phyloP scores from a whole-genome alignment of 2,888 invertebrate genomes.

The Standfussiana lucernea region DNA sequence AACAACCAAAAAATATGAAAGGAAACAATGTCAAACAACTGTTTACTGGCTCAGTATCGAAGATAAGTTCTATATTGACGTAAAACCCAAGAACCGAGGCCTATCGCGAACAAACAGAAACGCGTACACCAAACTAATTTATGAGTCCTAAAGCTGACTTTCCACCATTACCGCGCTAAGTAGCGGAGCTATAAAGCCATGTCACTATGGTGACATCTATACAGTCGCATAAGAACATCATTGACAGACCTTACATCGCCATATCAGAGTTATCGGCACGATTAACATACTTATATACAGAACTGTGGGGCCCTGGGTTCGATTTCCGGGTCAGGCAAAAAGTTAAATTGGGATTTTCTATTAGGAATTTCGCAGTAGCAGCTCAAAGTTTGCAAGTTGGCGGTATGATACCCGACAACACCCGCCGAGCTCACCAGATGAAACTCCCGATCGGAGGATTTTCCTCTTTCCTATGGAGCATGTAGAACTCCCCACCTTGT shows the following conservation, averaged over 20 bases:
- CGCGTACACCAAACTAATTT: slow-evolving; percentile 59
- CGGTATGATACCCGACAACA: no score
- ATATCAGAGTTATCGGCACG: neutral
- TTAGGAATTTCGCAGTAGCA: no score
- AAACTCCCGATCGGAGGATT: neutral
- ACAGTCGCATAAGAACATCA: neutral
- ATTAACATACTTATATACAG: neutral
- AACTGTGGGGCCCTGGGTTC: no score
- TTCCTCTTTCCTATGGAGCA: neutral
- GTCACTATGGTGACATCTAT: neutral
- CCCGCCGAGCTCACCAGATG: neutral
- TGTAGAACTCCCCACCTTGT: neutral
- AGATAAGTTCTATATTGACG: slow-evolving; percentile 31
- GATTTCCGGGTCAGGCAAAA: no score
- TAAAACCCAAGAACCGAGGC: slow-evolving; percentile 15
- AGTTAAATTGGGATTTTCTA: no score
- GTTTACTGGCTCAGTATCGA: slow-evolving; percentile 13
- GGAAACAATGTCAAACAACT: slow-evolving; percentile 16
- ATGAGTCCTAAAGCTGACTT: slow-evolving; percentile 22
- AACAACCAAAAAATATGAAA: neutral
- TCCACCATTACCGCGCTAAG: neutral
- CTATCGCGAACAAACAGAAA: slow-evolving; percentile 39
- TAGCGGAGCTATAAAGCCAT: neutral
- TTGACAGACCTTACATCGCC: neutral
- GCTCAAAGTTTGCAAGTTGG: no score